Evolutionary conservation across 2,113 vertebrate genomes (phyloP).

Genomic region (Atlantisia rogersi): DNA sequence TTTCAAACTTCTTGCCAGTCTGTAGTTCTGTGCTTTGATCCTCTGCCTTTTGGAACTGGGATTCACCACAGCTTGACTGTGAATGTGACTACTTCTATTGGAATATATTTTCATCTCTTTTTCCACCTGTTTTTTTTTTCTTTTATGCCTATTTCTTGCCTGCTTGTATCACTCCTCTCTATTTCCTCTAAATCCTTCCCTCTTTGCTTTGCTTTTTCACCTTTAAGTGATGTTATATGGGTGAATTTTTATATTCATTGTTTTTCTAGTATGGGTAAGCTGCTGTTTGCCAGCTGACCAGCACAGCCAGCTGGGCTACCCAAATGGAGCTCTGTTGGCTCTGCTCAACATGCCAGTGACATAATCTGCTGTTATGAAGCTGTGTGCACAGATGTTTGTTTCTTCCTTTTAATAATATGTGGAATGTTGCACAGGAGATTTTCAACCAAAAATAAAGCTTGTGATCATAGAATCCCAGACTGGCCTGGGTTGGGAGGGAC

Average conservation of each 20-base stretch:
- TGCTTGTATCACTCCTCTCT: neutral
- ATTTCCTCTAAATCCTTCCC: neutral
- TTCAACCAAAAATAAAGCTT: neutral
- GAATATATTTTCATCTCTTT: neutral
- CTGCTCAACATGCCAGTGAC: neutral
- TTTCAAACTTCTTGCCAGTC: neutral
- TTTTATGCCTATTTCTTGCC: neutral
- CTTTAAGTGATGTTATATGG: neutral
- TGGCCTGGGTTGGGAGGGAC: no score
- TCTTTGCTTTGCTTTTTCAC: neutral
- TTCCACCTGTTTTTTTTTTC: neutral
- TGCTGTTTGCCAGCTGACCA: neutral
- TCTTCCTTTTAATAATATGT: neutral
- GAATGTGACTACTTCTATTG: neutral
- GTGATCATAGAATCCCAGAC: neutral
- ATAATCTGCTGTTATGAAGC: constrained; percentile 5
- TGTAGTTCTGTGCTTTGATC: neutral
- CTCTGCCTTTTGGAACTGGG: neutral
- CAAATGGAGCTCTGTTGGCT: neutral
- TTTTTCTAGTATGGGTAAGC: neutral
- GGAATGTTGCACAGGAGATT: neutral
- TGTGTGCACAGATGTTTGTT: constrained; percentile 12
- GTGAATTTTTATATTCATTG: neutral
- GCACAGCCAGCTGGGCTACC: constrained; percentile 5
- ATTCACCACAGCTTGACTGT: neutral